Percentiles rank a stretch among this genome's conserved stretches.
Conservation (phyloP, 2,113 vertebrate genomes). For the Anhinga rufa region DNA sequence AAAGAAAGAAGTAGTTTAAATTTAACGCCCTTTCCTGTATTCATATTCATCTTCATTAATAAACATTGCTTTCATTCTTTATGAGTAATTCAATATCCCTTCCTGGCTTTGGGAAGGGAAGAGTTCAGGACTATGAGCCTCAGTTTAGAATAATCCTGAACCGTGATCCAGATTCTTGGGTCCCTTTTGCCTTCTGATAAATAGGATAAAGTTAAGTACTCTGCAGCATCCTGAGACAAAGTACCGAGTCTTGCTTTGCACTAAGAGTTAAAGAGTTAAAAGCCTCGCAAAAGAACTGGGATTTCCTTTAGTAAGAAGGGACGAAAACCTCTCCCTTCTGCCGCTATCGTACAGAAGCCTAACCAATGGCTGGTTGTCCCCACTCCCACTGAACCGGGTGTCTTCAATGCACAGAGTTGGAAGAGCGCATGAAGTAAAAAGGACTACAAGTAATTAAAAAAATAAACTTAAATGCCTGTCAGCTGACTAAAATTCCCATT, state of each 20-base stretch:
- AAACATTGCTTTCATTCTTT: not conserved
- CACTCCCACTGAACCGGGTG: not conserved
- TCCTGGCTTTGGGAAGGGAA: not conserved
- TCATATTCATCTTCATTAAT: not conserved
- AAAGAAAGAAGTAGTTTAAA: not conserved
- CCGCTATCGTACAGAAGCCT: not conserved
- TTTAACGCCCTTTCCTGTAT: not conserved
- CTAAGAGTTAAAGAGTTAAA: not conserved
- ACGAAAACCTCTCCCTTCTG: not conserved
- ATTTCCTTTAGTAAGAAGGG: not conserved
- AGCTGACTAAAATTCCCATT: not conserved
- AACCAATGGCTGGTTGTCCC: not conserved
- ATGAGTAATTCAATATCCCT: not conserved
- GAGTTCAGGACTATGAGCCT: not conserved
- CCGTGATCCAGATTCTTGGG: not conserved
- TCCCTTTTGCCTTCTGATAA: not conserved
- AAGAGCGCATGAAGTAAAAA: not conserved
- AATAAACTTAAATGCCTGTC: not conserved
- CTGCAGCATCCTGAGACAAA: not conserved
- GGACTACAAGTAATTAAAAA: not conserved
- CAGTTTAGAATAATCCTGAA: slow-evolving; percentile 5
- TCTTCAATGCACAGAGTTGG: not conserved
- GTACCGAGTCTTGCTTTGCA: not conserved
- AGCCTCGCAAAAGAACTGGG: not conserved
- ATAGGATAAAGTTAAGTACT: not conserved